A percentile compares a stretch with the other conserved stretches of the same genome.
These are phyloP conservation scores for Epinotia nisella DNA, from an alignment of 2,888 invertebrate species.

Conservation along the genomic window DNA sequence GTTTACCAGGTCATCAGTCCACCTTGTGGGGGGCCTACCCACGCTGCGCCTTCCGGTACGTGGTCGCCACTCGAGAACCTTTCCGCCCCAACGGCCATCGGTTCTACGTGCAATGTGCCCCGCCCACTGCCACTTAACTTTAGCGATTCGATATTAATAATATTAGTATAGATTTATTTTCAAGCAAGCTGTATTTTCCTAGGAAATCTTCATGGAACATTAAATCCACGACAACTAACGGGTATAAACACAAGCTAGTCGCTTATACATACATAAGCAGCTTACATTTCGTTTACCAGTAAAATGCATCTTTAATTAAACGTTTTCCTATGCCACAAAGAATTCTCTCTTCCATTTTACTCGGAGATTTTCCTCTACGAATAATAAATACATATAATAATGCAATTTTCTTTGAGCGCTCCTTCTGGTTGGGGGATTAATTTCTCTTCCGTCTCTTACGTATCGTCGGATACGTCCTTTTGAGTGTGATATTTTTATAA, in stretches of 20 bases:
- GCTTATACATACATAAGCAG: not conserved
- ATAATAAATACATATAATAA: constrained; percentile 21
- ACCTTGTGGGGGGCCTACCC: too few species aligned
- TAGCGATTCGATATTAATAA: too few species aligned
- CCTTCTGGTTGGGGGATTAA: not conserved
- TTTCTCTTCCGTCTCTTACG: constrained; percentile 3
- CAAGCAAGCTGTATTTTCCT: too few species aligned
- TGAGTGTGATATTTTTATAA: not conserved
- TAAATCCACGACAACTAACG: too few species aligned
- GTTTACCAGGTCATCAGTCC: too few species aligned
- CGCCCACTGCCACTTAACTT: too few species aligned
- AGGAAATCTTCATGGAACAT: too few species aligned
- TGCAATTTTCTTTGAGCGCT: constrained; percentile 17
- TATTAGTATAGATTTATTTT: too few species aligned
- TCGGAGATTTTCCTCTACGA: constrained; percentile 8
- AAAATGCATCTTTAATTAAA: constrained; percentile 11
- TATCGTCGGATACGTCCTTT: not conserved
- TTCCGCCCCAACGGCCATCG: too few species aligned
- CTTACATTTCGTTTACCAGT: not conserved
- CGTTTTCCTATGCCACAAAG: not conserved
- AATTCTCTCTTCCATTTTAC: not conserved
- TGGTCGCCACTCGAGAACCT: too few species aligned
- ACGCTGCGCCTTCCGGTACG: too few species aligned
- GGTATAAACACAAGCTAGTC: not conserved
- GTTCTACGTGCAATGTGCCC: too few species aligned